Conservation (phyloP, 2,113 vertebrate genomes). For the Chaetops frenatus region DNA sequence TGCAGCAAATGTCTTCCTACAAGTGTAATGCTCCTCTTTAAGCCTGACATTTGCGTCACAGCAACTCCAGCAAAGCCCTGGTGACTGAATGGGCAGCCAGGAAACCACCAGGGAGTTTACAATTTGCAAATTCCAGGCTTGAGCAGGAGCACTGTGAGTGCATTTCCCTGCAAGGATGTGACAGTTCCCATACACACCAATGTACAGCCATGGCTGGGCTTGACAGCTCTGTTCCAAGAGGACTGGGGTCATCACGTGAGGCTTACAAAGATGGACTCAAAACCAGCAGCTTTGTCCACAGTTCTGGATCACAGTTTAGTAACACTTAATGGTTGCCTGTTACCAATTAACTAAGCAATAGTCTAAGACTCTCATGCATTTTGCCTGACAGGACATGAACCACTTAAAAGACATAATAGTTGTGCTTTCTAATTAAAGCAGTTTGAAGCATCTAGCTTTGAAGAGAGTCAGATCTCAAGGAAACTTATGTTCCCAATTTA, state of each 20-base stretch:
- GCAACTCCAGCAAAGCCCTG: neutral
- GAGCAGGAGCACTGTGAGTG: neutral
- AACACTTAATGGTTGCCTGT: neutral
- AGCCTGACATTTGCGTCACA: neutral
- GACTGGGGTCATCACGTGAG: neutral
- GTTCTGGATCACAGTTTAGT: neutral
- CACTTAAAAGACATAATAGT: neutral
- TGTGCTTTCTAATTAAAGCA: neutral
- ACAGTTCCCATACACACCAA: neutral
- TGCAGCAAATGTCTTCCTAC: neutral
- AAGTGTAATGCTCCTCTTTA: neutral
- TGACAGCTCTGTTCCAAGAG: neutral
- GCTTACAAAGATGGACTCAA: neutral
- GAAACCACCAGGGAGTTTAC: neutral
- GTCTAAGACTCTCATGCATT: neutral
- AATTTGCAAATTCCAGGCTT: neutral
- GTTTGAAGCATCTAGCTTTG: neutral
- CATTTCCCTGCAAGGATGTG: neutral
- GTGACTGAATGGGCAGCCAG: neutral
- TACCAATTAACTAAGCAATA: neutral
- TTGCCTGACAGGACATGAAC: neutral
- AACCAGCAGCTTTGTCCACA: neutral
- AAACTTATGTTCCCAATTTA: neutral
- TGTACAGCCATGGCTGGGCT: fast-evolving
- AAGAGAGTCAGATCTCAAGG: neutral